phyloP scores from a whole-genome alignment of 2,888 invertebrate genomes.

The Mystacides longicornis region DNA sequence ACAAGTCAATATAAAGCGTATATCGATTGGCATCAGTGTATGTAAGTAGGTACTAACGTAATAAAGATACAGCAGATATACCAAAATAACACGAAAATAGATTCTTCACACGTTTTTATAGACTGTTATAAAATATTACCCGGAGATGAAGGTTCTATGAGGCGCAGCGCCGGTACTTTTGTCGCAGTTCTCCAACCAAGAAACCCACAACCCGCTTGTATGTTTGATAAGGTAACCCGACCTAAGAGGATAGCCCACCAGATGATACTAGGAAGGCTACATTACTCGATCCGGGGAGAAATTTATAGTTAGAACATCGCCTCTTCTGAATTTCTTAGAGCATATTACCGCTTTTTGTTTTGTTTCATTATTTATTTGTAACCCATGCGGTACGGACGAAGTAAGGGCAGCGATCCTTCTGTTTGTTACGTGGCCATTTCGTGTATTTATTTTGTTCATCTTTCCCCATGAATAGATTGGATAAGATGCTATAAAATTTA shows the following conservation, averaged over 20 bases:
- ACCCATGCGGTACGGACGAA: not conserved
- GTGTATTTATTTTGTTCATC: constrained; percentile 2
- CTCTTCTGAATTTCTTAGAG: not conserved
- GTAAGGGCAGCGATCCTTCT: not conserved
- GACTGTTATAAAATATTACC: too few relatives aligned
- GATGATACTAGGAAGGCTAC: not conserved
- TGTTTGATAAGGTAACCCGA: not conserved
- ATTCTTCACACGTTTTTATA: too few relatives aligned
- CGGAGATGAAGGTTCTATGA: too few relatives aligned
- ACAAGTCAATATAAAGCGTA: too few relatives aligned
- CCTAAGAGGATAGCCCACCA: not conserved
- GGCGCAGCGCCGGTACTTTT: too few relatives aligned
- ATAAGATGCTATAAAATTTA: constrained; percentile 1
- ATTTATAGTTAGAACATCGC: not conserved
- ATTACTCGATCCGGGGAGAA: not conserved
- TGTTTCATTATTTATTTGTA: constrained; percentile 1
- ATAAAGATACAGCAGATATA: too few relatives aligned
- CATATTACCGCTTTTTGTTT: not conserved
- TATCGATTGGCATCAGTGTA: too few relatives aligned
- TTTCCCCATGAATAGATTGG: constrained; percentile 1
- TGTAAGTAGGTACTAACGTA: too few relatives aligned
- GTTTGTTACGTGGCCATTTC: not conserved
- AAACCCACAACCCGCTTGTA: too few relatives aligned
- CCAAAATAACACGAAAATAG: too few relatives aligned
- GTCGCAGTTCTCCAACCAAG: too few relatives aligned